phyloP scores from a whole-genome alignment of 2,797 vertebrate species.

The Protonibea diacanthus region DNA sequence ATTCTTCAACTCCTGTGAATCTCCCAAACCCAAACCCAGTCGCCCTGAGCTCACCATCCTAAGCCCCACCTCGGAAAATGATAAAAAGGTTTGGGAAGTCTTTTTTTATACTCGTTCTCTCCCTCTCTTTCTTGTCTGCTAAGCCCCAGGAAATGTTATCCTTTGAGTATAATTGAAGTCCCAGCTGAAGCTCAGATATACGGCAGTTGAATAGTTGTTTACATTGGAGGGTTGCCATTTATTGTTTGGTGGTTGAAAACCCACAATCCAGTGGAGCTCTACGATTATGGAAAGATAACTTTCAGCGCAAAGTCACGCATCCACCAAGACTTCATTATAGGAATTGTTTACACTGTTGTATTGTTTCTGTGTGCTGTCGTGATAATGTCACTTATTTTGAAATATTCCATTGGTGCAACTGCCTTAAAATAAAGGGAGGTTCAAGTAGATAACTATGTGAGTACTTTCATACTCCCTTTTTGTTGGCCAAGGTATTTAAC shows the following conservation, averaged over 20 bases:
- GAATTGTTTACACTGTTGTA: not conserved
- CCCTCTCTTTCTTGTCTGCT: not conserved
- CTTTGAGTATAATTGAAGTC: not conserved
- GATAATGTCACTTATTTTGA: not conserved
- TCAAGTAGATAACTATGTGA: not conserved
- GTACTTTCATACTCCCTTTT: not conserved
- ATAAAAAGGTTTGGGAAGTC: conserved; percentile 90
- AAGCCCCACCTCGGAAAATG: conserved; percentile 95
- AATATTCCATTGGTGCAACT: not conserved
- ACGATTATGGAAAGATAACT: not conserved
- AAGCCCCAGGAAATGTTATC: not conserved
- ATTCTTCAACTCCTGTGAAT: conserved; percentile 97
- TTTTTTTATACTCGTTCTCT: not conserved
- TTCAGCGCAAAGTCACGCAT: not conserved
- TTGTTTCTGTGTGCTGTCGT: not conserved
- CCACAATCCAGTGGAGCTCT: not conserved
- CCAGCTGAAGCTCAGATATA: not conserved
- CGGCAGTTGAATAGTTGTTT: not conserved
- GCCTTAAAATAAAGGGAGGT: not conserved
- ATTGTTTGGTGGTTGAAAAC: not conserved
- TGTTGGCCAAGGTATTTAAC: not conserved
- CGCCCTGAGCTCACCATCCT: conserved; percentile 96
- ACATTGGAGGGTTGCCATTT: not conserved
- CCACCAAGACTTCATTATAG: not conserved
- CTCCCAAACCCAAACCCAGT: conserved; percentile 97